These are phyloP conservation scores for Hyaena hyaena DNA, from an alignment of 2,113 vertebrate species.

Conservation along the genomic window DNA sequence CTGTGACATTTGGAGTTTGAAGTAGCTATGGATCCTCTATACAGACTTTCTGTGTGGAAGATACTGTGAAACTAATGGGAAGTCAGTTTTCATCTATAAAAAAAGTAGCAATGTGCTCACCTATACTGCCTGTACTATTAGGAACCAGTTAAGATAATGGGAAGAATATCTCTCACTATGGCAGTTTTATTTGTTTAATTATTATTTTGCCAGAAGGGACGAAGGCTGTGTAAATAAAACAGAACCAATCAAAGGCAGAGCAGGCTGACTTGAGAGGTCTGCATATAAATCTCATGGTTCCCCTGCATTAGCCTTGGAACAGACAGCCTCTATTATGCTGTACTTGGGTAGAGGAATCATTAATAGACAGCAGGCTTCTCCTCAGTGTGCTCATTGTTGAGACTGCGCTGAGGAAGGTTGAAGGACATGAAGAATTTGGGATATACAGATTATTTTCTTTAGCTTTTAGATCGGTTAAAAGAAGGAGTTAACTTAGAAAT, in stretches of 20 bases:
- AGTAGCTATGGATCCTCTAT: background rate
- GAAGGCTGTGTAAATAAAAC: background rate
- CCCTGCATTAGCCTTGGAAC: background rate
- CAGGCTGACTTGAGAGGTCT: background rate
- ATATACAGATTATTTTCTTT: background rate
- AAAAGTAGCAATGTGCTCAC: background rate
- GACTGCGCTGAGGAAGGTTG: background rate
- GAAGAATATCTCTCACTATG: background rate
- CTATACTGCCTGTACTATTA: background rate
- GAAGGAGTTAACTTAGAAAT: background rate
- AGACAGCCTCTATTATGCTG: background rate
- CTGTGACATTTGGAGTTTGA: background rate
- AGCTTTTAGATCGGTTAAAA: background rate
- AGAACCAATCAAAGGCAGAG: background rate
- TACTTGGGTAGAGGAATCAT: background rate
- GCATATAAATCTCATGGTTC: background rate
- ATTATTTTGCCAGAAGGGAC: background rate
- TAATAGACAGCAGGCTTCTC: background rate
- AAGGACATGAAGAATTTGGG: background rate
- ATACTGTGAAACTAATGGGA: background rate
- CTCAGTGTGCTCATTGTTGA: background rate
- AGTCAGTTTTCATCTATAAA: background rate
- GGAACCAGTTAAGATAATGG: background rate
- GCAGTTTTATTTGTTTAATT: background rate
- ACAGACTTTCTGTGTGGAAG: background rate